A percentile compares a stretch with the other conserved stretches of the same genome.
These are phyloP conservation scores for Apteryx mantelli DNA, from an alignment of 2,113 vertebrate genomes.

Conservation along the genomic window DNA sequence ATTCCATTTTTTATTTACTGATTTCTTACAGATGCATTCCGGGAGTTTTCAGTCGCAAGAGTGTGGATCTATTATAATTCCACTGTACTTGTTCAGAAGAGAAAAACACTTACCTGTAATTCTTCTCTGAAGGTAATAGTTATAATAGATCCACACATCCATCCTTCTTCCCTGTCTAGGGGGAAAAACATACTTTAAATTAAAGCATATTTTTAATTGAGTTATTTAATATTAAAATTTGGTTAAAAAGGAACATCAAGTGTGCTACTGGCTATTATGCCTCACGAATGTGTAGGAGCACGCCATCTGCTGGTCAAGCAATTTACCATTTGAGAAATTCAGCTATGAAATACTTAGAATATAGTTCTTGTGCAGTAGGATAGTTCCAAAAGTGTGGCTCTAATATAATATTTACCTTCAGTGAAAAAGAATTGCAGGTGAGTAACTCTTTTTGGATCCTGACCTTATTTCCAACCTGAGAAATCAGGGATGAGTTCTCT, in stretches of 20 bases:
- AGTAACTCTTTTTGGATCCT: conserved; percentile 38
- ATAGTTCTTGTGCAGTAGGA: neutral
- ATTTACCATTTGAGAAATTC: neutral
- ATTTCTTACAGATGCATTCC: conserved; percentile 55
- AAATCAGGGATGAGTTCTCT: neutral
- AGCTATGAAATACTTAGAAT: neutral
- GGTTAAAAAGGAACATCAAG: neutral
- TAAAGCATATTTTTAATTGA: neutral
- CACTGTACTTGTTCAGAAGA: conserved; percentile 54
- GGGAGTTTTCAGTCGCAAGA: conserved; percentile 2
- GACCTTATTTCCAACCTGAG: neutral
- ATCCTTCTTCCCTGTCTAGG: neutral
- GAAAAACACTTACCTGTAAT: conserved; percentile 66
- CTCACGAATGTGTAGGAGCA: neutral
- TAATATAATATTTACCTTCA: conserved; percentile 67
- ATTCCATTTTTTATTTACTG: conserved; percentile 44
- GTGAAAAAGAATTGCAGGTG: conserved; percentile 67
- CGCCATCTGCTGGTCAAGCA: conserved; percentile 53
- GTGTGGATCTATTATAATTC: conserved; percentile 54
- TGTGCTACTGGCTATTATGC: neutral
- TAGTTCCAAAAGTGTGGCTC: conserved; percentile 60
- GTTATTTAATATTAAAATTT: neutral
- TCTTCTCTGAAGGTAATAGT: conserved; percentile 70
- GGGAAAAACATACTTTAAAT: neutral
- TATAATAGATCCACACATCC: conserved; percentile 60